A percentile compares a stretch with the other conserved stretches of the same genome.
These are phyloP conservation scores for Anniella stebbinsi DNA, from an alignment of 2,797 vertebrate genomes.

Conservation along the genomic window DNA sequence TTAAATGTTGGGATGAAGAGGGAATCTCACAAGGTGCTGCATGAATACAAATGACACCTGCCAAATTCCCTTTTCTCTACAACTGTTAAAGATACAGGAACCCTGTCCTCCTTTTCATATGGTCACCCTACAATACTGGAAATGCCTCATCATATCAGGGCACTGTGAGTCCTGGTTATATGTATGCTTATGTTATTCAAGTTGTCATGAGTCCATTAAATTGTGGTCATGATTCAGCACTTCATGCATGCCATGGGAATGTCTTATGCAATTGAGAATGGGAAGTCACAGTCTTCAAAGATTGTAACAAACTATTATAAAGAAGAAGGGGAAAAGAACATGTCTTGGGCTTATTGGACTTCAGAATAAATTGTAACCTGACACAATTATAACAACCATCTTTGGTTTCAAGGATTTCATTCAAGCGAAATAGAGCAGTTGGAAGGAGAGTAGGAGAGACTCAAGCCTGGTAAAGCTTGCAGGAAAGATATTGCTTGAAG, in stretches of 20 bases:
- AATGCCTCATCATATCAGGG: neutral
- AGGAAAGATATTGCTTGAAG: neutral
- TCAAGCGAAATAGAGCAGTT: neutral
- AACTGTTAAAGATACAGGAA: too few relatives aligned
- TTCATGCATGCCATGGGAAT: neutral
- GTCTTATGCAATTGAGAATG: neutral
- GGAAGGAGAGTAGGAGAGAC: neutral
- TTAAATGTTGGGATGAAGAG: too few relatives aligned
- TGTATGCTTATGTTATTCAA: neutral
- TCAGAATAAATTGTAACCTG: neutral
- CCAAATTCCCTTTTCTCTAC: too few relatives aligned
- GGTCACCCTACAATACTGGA: too few relatives aligned
- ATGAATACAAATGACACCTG: too few relatives aligned
- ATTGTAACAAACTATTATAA: neutral
- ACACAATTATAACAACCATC: neutral
- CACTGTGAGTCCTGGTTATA: neutral
- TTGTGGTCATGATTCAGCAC: neutral
- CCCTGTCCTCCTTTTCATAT: too few relatives aligned
- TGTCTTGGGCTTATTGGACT: neutral
- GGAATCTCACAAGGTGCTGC: too few relatives aligned
- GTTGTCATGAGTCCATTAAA: neutral
- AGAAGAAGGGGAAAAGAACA: neutral
- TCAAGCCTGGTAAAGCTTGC: neutral
- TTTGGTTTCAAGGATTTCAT: neutral
- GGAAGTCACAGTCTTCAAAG: neutral